phyloP scores from a whole-genome alignment of 2,888 invertebrate genomes.

The Heliconius cydno region DNA sequence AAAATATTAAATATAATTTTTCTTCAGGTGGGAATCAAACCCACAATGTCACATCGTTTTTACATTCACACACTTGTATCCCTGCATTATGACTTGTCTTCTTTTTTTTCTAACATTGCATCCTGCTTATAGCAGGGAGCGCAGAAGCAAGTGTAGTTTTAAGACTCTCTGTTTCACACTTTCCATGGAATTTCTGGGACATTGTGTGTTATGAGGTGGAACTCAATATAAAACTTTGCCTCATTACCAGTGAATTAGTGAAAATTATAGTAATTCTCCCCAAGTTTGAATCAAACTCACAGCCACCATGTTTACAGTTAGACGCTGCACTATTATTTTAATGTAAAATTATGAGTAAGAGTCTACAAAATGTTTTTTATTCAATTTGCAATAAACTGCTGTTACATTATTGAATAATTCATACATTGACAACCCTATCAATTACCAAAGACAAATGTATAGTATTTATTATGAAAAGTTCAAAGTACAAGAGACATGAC shows the following conservation, averaged over 20 bases:
- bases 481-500: slow-evolving; percentile 9
- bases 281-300: not conserved
- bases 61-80: no score
- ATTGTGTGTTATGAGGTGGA: not conserved
- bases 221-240: not conserved
- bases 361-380: not conserved
- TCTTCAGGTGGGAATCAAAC: no score
- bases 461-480: slow-evolving; percentile 8
- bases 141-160: not conserved
- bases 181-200: not conserved
- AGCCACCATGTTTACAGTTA: not conserved
- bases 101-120: not conserved
- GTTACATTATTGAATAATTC: not conserved
- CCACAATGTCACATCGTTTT: no score
- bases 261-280: not conserved
- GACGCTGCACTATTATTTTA: not conserved
- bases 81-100: no score
- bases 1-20: no score
- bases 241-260: not conserved
- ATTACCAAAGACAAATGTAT: slow-evolving; percentile 13
- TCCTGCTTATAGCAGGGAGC: not conserved
- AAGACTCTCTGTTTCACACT: not conserved
- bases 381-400: not conserved
- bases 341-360: not conserved
- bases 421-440: slow-evolving; percentile 13